Conservation (phyloP, 2,888 invertebrate species). For the Pterostichus niger region DNA sequence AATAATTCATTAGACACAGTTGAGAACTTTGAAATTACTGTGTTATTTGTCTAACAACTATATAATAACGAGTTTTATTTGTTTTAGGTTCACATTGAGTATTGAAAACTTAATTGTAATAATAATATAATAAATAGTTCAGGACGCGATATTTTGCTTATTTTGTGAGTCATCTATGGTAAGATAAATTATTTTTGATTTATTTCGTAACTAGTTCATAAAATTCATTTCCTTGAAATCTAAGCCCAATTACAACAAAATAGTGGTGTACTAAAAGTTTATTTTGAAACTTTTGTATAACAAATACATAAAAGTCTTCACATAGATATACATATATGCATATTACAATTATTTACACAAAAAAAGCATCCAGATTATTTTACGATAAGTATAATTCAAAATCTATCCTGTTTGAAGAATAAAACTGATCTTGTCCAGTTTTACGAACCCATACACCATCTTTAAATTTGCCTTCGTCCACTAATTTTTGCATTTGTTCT, state of each 20-base stretch:
- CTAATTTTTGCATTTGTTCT: slow-evolving; percentile 94
- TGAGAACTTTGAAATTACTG: background rate
- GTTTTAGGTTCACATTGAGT: too few species aligned
- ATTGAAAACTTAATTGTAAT: too few species aligned
- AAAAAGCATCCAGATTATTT: slow-evolving; percentile 10
- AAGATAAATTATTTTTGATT: too few species aligned
- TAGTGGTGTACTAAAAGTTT: background rate
- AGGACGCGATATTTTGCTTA: too few species aligned
- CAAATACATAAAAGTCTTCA: slow-evolving; percentile 10
- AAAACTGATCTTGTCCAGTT: slow-evolving; percentile 87
- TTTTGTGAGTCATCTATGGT: too few species aligned
- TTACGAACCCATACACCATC: slow-evolving; percentile 92
- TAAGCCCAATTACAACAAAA: background rate
- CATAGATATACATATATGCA: background rate
- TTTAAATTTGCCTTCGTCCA: slow-evolving; percentile 91
- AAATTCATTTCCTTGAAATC: background rate
- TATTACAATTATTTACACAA: slow-evolving; percentile 16
- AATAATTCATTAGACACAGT: background rate
- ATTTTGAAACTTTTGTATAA: slow-evolving; percentile 21
- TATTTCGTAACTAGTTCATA: too few species aligned
- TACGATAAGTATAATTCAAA: slow-evolving; percentile 92
- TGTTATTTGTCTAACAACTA: background rate
- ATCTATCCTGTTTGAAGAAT: slow-evolving; percentile 93
- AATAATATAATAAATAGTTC: too few species aligned
- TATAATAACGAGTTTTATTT: too few species aligned